Conservation (phyloP, 1,140 invertebrate species). For the Diorhabda elongata region DNA sequence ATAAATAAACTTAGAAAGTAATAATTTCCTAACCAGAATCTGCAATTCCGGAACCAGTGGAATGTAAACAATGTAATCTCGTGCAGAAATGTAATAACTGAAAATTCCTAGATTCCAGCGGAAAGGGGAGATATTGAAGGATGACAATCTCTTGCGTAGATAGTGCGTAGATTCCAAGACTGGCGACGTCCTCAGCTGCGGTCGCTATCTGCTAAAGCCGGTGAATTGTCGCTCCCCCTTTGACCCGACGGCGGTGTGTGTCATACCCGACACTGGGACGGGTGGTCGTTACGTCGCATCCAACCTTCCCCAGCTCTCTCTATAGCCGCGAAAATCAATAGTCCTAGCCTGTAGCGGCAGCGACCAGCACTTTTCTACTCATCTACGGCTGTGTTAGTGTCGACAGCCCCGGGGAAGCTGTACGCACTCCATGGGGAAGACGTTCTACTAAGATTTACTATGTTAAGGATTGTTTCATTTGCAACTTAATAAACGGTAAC, state of each 20-base stretch:
- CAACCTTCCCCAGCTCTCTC: background rate
- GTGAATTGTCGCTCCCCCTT: slow-evolving; percentile 11
- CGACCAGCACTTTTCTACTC: slow-evolving; percentile 5
- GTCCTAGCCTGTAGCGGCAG: slow-evolving; percentile 13
- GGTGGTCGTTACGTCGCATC: slow-evolving; percentile 3
- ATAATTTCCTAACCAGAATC: too few relatives aligned
- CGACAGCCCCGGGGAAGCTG: background rate
- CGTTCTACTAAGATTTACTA: background rate
- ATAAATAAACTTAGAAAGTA: too few relatives aligned
- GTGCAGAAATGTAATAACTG: too few relatives aligned
- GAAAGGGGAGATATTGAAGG: background rate
- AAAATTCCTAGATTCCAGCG: too few relatives aligned
- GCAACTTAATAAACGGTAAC: too few relatives aligned
- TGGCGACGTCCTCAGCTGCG: background rate
- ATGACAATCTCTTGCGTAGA: background rate
- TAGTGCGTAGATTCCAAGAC: background rate
- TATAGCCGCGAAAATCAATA: slow-evolving; percentile 13
- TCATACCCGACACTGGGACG: slow-evolving; percentile 10
- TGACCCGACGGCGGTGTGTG: background rate
- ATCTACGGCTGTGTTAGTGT: background rate
- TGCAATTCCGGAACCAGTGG: too few relatives aligned
- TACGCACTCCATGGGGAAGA: background rate
- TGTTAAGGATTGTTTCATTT: background rate
- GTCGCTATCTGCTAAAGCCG: slow-evolving; percentile 7
- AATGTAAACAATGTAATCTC: too few relatives aligned